Evolutionary conservation across 1,140 invertebrate genomes (phyloP).

Genomic region (Pseudomyrmex gracilis): DNA sequence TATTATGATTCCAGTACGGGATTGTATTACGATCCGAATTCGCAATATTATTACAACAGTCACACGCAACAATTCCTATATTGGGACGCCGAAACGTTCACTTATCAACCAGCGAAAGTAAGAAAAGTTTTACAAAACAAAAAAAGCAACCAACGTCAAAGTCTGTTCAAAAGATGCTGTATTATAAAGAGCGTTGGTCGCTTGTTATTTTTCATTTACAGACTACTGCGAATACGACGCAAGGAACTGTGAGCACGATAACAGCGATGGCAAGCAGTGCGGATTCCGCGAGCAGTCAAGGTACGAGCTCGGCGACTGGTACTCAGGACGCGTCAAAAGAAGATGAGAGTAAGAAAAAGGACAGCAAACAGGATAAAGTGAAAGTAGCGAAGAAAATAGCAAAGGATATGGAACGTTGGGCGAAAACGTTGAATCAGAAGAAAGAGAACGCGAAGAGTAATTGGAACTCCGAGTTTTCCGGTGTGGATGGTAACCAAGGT

Average conservation of each 20-base stretch:
- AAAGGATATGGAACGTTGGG: slow-evolving; percentile 95
- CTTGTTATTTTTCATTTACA: slow-evolving; percentile 13
- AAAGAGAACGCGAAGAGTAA: slow-evolving; percentile 93
- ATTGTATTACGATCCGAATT: slow-evolving; percentile 98
- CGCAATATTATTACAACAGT: slow-evolving; percentile 97
- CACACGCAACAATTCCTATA: slow-evolving; percentile 96
- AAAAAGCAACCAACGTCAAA: slow-evolving; percentile 17
- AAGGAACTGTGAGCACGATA: slow-evolving; percentile 83
- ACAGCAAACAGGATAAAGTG: slow-evolving; percentile 94
- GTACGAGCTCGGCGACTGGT: slow-evolving; percentile 50
- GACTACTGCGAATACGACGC: slow-evolving; percentile 78
- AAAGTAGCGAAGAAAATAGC: slow-evolving; percentile 99
- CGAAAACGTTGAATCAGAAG: slow-evolving; percentile 98
- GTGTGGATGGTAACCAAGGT: slow-evolving; percentile 80
- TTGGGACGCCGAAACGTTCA: slow-evolving; percentile 94
- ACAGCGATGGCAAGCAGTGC: slow-evolving; percentile 58
- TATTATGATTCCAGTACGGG: slow-evolving; percentile 97
- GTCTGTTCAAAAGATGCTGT: background rate
- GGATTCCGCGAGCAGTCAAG: slow-evolving; percentile 49
- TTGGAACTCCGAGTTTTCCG: slow-evolving; percentile 86
- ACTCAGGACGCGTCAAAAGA: slow-evolving; percentile 76
- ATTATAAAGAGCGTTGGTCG: background rate
- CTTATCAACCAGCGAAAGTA: slow-evolving; percentile 91
- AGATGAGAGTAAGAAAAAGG: slow-evolving; percentile 85
- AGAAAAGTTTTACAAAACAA: slow-evolving; percentile 44